A percentile compares a stretch with the other conserved stretches of the same genome.
Evolutionary conservation across 2,113 vertebrate species (phyloP).

Genomic region (Tiliqua scincoides): DNA sequence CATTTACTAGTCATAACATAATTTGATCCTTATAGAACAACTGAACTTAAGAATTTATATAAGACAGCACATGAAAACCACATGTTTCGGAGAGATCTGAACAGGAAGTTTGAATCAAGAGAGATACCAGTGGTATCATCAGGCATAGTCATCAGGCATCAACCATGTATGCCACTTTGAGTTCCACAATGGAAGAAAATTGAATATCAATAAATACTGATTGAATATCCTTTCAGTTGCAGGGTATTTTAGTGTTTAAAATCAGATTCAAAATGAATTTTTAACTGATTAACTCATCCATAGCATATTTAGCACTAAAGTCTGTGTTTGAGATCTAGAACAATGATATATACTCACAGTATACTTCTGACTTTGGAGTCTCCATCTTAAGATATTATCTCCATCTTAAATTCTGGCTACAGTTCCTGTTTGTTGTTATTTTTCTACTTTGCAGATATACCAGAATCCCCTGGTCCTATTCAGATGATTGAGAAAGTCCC

Average conservation of each 20-base stretch:
- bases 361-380: background rate
- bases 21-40: too few relatives aligned
- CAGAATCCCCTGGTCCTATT: conserved; percentile 84
- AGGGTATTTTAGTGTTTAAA: background rate
- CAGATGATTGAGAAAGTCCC: conserved; percentile 85
- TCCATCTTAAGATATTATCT: background rate
- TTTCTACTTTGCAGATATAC: conserved; percentile 76
- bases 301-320: background rate
- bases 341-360: background rate
- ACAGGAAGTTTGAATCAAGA: background rate
- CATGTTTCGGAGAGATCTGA: background rate
- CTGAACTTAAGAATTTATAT: background rate
- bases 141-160: too few relatives aligned
- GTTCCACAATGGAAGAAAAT: too few relatives aligned
- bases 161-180: too few relatives aligned
- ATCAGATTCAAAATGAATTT: background rate
- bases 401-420: background rate
- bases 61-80: background rate
- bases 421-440: background rate
- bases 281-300: background rate
- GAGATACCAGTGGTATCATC: background rate
- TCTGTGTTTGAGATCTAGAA: background rate
- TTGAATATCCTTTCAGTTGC: background rate
- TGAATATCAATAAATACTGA: too few relatives aligned
- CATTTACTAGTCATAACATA: too few relatives aligned